Conservation (phyloP, 2,113 vertebrate genomes). For the Elephas maximus region DNA sequence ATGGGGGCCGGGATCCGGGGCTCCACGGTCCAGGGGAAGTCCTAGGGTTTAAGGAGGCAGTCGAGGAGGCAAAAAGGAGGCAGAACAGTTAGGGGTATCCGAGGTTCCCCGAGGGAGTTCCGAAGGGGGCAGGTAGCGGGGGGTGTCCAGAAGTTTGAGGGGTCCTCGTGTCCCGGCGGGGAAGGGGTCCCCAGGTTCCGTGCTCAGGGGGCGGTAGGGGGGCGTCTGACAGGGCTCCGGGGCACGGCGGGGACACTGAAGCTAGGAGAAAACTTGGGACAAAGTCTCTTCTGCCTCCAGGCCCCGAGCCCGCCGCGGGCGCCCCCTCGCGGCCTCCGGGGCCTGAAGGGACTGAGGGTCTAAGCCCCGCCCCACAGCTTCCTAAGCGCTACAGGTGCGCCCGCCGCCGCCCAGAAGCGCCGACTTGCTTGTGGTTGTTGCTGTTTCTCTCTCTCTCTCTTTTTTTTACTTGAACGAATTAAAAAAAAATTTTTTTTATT, state of each 20-base stretch:
- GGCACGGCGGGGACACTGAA: not conserved
- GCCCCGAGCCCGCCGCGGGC: not conserved
- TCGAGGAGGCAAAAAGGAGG: fast-evolving
- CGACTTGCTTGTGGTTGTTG: not conserved
- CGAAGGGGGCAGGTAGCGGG: not conserved
- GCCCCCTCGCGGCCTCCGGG: not conserved
- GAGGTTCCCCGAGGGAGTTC: not conserved
- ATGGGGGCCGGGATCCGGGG: constrained; percentile 81
- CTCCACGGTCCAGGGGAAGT: not conserved
- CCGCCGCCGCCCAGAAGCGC: not conserved
- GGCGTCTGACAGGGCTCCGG: no score
- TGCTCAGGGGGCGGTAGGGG: fast-evolving
- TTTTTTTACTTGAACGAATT: not conserved
- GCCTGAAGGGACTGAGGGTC: not conserved
- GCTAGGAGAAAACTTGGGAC: not conserved
- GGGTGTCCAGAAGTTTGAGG: no score
- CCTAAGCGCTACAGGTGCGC: not conserved
- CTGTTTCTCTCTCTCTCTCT: not conserved
- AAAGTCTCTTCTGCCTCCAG: not conserved
- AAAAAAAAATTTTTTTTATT: no score
- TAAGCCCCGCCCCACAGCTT: not conserved
- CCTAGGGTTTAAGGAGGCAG: not conserved
- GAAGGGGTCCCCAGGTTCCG: not conserved
- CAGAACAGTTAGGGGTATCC: not conserved
- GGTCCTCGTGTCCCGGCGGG: no score